A percentile compares a stretch with the other conserved stretches of the same genome.
Evolutionary conservation across 2,797 vertebrate genomes (phyloP).

Genomic region (Pangasius mekongensis): DNA sequence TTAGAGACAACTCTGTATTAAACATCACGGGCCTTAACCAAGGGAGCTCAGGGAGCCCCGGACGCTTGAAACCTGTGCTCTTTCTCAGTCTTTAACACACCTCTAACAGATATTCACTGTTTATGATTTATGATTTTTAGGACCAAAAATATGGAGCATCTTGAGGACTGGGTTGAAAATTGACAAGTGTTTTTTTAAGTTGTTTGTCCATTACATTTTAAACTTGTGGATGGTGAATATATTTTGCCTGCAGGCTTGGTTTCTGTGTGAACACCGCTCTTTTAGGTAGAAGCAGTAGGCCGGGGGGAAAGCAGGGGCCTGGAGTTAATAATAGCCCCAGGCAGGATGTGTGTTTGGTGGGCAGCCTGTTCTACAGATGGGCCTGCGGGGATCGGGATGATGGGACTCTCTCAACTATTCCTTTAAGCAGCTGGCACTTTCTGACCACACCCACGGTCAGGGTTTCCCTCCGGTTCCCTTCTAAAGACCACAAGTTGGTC

Average conservation of each 20-base stretch:
- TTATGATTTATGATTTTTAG: background rate
- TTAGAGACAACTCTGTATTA: background rate
- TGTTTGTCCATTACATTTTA: conserved; percentile 16
- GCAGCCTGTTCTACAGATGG: conserved; percentile 45
- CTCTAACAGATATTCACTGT: background rate
- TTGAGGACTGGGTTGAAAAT: background rate
- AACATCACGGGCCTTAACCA: background rate
- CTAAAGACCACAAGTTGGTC: background rate
- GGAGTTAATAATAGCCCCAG: conserved; percentile 42
- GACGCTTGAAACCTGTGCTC: background rate
- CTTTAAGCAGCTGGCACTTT: conserved; percentile 16
- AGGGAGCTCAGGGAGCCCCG: background rate
- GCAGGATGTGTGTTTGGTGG: conserved; percentile 52
- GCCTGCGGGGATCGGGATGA: conserved; percentile 17
- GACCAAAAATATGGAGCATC: background rate
- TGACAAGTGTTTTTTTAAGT: background rate
- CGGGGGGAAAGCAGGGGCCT: conserved; percentile 6
- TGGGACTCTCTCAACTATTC: background rate
- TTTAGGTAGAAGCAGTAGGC: conserved; percentile 29
- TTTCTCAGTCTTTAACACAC: background rate
- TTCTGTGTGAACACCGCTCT: background rate
- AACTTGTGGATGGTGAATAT: background rate
- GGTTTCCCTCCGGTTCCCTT: background rate
- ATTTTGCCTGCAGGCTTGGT: conserved; percentile 11
- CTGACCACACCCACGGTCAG: conserved; percentile 19